These are phyloP conservation scores for Chrysodeixis includens DNA, from an alignment of 2,888 invertebrate genomes.

Conservation along the genomic window DNA sequence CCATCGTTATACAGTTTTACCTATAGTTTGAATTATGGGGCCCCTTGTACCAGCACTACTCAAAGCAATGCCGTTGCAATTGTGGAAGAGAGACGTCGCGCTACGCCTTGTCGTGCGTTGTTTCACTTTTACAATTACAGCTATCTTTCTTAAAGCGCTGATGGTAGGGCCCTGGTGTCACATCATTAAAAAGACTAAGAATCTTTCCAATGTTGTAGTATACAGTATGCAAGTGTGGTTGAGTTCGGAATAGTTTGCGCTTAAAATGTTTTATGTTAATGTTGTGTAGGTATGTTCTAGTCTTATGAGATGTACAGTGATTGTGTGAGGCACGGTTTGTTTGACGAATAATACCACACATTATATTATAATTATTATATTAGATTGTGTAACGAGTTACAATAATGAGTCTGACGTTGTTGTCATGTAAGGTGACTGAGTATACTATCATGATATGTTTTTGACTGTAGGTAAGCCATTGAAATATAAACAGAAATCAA, in stretches of 20 bases:
- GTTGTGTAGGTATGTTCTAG: conserved; percentile 70
- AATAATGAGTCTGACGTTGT: conserved; percentile 24
- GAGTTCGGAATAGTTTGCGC: conserved; percentile 44
- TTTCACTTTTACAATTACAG: too few species aligned
- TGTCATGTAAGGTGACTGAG: conserved; percentile 20
- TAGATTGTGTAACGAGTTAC: conserved; percentile 41
- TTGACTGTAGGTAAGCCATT: too few species aligned
- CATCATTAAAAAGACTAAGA: too few species aligned
- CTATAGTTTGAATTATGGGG: too few species aligned
- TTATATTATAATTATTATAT: conserved; percentile 39
- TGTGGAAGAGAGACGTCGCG: too few species aligned
- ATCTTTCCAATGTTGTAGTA: background rate
- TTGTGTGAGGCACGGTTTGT: conserved; percentile 52
- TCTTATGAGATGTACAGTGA: conserved; percentile 65
- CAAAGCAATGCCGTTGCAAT: too few species aligned
- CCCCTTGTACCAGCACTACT: too few species aligned
- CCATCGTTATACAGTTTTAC: too few species aligned
- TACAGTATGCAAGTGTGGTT: conserved; percentile 6
- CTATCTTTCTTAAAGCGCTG: too few species aligned
- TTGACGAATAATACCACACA: conserved; percentile 53
- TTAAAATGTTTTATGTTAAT: conserved; percentile 43
- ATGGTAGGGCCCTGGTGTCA: too few species aligned
- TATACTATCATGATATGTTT: background rate
- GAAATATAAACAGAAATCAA: too few species aligned
- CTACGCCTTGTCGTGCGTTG: too few species aligned